phyloP scores from a whole-genome alignment of 2,888 invertebrate genomes.

The Archaeoteleia sp. region DNA sequence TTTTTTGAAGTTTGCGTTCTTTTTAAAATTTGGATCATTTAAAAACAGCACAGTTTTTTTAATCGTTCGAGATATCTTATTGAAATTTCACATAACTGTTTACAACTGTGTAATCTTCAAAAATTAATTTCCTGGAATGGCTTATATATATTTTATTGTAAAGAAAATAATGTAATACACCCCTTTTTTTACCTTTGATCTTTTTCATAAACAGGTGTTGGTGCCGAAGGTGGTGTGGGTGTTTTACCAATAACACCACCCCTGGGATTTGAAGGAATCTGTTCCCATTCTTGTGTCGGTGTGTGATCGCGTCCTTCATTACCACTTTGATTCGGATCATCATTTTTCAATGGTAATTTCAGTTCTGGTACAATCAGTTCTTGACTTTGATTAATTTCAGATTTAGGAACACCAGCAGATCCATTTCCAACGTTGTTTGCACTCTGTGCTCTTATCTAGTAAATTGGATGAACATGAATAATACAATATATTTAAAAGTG shows the following conservation, averaged over 20 bases:
- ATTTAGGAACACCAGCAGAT: not conserved
- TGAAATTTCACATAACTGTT: no score
- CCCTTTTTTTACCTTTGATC: conserved; percentile 61
- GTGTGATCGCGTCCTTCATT: conserved; percentile 12
- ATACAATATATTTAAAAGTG: no score
- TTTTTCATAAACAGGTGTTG: conserved; percentile 67
- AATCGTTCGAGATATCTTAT: no score
- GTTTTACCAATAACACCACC: conserved; percentile 70
- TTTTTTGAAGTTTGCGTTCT: no score
- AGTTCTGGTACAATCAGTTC: not conserved
- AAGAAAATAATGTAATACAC: no score
- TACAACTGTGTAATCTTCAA: no score
- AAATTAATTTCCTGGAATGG: no score
- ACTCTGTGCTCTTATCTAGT: conserved; percentile 8
- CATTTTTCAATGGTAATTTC: conserved; percentile 31
- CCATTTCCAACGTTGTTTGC: conserved; percentile 16
- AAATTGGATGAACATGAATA: no score
- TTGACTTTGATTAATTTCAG: not conserved
- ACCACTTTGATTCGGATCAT: conserved; percentile 30
- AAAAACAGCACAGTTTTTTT: no score
- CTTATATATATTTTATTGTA: no score
- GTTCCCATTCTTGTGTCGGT: conserved; percentile 31
- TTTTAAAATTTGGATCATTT: no score
- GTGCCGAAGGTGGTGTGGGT: conserved; percentile 65
- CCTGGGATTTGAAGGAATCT: conserved; percentile 61